Evolutionary conservation across 2,797 vertebrate species (phyloP).

Genomic region (Sparus aurata): DNA sequence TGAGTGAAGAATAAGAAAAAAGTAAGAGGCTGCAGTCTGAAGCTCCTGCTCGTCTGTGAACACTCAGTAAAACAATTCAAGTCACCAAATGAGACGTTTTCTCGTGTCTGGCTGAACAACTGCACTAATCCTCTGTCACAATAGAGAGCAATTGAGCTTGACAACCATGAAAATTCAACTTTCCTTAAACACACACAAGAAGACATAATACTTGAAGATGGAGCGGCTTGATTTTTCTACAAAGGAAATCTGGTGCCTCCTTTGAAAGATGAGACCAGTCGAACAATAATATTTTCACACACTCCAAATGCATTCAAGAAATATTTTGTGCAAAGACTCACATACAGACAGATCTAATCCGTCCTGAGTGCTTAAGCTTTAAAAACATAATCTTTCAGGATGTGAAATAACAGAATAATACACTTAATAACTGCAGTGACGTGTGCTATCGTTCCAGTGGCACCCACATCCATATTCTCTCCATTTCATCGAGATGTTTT

Average conservation of each 20-base stretch:
- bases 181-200: neutral
- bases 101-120: neutral
- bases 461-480: slow-evolving; percentile 26
- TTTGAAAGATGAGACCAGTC: slow-evolving; percentile 41
- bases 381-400: slow-evolving; percentile 32
- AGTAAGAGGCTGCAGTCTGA: neutral
- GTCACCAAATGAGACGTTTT: neutral
- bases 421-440: slow-evolving; percentile 18
- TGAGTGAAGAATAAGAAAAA: neutral
- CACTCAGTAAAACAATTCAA: neutral
- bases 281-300: slow-evolving; percentile 57
- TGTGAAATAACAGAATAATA: slow-evolving; percentile 50
- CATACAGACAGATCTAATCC: slow-evolving; percentile 24
- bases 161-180: slow-evolving; percentile 5
- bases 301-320: slow-evolving; percentile 10
- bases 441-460: slow-evolving; percentile 23
- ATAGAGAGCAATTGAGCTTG: neutral
- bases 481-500: slow-evolving; percentile 22
- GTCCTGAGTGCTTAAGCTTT: slow-evolving; percentile 1
- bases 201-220: slow-evolving; percentile 11
- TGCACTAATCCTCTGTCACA: neutral
- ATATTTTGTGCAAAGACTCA: slow-evolving; percentile 12
- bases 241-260: slow-evolving; percentile 13
- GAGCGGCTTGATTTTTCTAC: slow-evolving; percentile 9
- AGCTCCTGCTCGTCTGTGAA: neutral